Evolutionary conservation across 1,140 invertebrate species (phyloP).

Genomic region (Scaptomyza hsui): DNA sequence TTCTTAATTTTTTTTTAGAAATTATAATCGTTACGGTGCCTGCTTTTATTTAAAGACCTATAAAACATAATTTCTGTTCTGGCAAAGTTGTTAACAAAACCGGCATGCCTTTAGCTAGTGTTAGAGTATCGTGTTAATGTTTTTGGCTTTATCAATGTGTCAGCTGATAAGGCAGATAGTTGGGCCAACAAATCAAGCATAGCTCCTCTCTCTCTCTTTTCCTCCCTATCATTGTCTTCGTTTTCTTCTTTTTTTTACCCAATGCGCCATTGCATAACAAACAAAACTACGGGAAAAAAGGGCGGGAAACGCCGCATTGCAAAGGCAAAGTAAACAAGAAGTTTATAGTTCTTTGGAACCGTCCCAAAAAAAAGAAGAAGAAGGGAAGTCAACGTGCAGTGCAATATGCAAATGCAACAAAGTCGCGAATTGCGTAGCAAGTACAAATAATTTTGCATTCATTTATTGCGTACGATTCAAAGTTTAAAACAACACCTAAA

Average conservation of each 20-base stretch:
- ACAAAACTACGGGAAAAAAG: constrained; percentile 45
- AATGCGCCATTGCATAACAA: constrained; percentile 73
- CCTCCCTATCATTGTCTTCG: background rate
- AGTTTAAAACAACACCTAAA: constrained; percentile 30
- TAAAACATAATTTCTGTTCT: no score
- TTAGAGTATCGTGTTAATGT: constrained; percentile 29
- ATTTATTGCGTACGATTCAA: constrained; percentile 59
- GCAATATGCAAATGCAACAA: constrained; percentile 66
- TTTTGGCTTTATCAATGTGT: constrained; percentile 70
- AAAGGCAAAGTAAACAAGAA: constrained; percentile 55
- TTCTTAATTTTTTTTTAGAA: no score
- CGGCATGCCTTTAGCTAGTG: background rate
- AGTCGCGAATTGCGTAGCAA: constrained; percentile 64
- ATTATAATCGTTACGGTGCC: no score
- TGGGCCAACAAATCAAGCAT: constrained; percentile 47
- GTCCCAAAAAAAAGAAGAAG: background rate
- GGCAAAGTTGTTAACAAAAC: background rate
- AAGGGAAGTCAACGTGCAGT: constrained; percentile 39
- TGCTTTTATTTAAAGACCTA: no score
- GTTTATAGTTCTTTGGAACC: constrained; percentile 67
- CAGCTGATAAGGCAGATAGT: constrained; percentile 77
- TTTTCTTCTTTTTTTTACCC: constrained; percentile 31
- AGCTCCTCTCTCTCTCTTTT: constrained; percentile 20
- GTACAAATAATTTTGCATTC: constrained; percentile 66
- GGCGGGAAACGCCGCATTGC: constrained; percentile 60